Conservation (phyloP, 2,888 invertebrate species). For the Calliphora vomitoria region DNA sequence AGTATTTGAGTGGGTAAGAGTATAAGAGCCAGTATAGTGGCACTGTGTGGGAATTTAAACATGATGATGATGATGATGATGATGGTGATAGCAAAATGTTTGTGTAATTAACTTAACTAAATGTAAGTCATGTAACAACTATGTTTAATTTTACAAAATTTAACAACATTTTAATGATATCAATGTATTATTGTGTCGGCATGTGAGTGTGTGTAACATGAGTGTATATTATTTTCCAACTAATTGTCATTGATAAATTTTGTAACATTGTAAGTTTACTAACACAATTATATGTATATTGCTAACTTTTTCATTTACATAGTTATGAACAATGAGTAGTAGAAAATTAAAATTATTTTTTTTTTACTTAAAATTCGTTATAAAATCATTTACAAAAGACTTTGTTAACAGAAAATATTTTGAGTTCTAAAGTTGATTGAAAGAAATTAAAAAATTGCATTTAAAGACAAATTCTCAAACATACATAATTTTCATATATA, state of each 20-base stretch:
- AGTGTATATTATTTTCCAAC: conserved; percentile 44
- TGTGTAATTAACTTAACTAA: conserved; percentile 71
- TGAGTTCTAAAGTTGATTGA: no score
- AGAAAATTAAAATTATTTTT: not conserved
- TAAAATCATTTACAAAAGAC: no score
- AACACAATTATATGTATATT: not conserved
- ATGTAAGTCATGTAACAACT: conserved; percentile 67
- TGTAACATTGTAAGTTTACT: conserved; percentile 31
- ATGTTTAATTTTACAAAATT: conserved; percentile 67
- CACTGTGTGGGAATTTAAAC: conserved; percentile 45
- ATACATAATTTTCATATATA: no score
- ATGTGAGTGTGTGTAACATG: not conserved
- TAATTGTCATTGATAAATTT: conserved; percentile 68
- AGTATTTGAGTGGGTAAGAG: not conserved
- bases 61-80: conserved; percentile 52
- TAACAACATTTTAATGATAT: conserved; percentile 70
- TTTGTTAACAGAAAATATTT: no score
- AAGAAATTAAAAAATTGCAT: no score
- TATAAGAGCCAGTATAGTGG: not conserved
- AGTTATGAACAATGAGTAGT: no score
- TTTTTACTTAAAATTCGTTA: no score
- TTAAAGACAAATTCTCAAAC: no score
- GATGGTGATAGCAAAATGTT: conserved; percentile 49
- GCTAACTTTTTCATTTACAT: no score
- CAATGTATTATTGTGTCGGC: conserved; percentile 24